Evolutionary conservation across 2,797 vertebrate genomes (phyloP).

Genomic region (Delichon dasypus): DNA sequence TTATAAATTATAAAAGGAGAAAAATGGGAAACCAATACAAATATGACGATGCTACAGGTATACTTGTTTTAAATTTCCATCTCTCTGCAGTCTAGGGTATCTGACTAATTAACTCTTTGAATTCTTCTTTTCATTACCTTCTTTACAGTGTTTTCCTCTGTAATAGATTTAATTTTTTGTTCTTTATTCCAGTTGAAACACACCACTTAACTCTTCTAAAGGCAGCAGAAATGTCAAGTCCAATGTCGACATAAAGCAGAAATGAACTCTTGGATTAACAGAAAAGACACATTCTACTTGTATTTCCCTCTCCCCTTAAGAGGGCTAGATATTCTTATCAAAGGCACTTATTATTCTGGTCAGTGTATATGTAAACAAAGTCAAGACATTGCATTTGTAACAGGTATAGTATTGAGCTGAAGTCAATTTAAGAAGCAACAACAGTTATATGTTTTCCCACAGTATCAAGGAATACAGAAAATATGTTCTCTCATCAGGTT

Average conservation of each 20-base stretch:
- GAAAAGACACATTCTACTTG: not conserved
- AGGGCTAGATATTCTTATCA: not conserved
- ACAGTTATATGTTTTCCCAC: not conserved
- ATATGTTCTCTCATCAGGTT: not conserved
- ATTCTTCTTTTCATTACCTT: not conserved
- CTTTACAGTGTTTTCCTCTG: not conserved
- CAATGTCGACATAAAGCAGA: not conserved
- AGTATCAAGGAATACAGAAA: not conserved
- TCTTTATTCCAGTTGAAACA: not conserved
- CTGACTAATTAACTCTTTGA: not conserved
- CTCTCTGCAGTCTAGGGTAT: not conserved
- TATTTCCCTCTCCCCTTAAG: not conserved
- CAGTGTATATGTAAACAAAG: not conserved
- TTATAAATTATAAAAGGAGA: not conserved
- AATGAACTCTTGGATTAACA: not conserved
- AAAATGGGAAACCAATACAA: not conserved
- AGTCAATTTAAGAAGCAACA: not conserved
- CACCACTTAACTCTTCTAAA: not conserved
- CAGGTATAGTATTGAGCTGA: not conserved
- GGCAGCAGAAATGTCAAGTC: not conserved
- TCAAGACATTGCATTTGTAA: not conserved
- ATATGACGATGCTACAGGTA: not conserved
- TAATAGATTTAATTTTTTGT: not conserved
- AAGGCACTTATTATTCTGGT: not conserved
- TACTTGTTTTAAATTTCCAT: not conserved